Percentiles rank a stretch among this genome's conserved stretches.
These are phyloP conservation scores for Globia sparganii DNA, from an alignment of 2,888 invertebrate species.

Conservation along the genomic window DNA sequence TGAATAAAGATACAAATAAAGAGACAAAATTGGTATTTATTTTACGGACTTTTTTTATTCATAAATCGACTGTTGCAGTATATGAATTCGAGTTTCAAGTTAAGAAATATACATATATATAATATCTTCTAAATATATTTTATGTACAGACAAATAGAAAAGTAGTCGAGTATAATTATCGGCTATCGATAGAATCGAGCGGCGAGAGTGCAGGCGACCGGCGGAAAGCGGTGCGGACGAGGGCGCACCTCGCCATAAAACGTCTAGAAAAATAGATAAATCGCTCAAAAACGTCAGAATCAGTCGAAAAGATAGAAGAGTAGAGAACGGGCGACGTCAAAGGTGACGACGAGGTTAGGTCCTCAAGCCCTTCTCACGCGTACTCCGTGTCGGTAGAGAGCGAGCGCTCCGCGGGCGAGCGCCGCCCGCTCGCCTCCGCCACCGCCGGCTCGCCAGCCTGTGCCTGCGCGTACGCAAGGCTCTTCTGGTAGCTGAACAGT, in stretches of 20 bases:
- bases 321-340: constrained; percentile 76
- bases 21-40: constrained; percentile 72
- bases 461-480: constrained; percentile 93
- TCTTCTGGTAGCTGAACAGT: constrained; percentile 95
- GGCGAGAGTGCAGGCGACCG: constrained; percentile 90
- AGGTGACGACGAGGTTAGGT: constrained; percentile 70
- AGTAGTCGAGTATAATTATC: constrained; percentile 90
- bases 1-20: constrained; percentile 70
- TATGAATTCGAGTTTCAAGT: constrained; percentile 90
- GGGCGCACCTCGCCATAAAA: constrained; percentile 90
- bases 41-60: constrained; percentile 86
- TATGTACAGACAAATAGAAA: constrained; percentile 91
- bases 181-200: constrained; percentile 90
- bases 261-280: constrained; percentile 91
- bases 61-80: constrained; percentile 90
- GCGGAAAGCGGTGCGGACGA: constrained; percentile 89
- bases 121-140: constrained; percentile 91
- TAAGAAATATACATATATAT: constrained; percentile 90
- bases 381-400: constrained; percentile 93
- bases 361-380: constrained; percentile 90
- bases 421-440: constrained; percentile 81
- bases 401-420: constrained; percentile 90
- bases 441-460: constrained; percentile 88
- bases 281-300: constrained; percentile 90
- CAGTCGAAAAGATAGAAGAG: constrained; percentile 89